Base-by-base conservation (phyloP, 2,888 invertebrate genomes). In the Rhamnusium bicolor region DNA sequence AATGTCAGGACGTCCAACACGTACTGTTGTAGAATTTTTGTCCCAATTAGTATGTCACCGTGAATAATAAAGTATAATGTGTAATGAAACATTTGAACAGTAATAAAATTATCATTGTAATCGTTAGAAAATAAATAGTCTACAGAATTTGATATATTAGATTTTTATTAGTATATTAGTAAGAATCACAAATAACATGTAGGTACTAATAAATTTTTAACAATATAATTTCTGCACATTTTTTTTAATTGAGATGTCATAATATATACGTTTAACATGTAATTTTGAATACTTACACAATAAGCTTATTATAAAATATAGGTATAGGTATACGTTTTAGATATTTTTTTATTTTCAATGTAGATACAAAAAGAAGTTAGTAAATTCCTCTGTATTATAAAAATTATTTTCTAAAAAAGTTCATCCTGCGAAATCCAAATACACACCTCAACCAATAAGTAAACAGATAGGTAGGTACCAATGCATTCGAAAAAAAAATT, bases 1-100 rank as follows among this genome's bases (percentile, higher is more conserved):
- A 16, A 93, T 94, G 93, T 91, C 93, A 27, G 94, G 94, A n/a
- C 89, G 94, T n/a, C 94, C 94, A 3, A 94, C 94, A 0, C 88
- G 94, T 66, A 94, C 94, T 0, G 82, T 95, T n/a, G 92, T 94
- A 4, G 93, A 94, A 84, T 91, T 94, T 79, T 86, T 94, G 66
- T 90, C 91, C 32, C 92, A 93, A 81, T 87, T 92, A 65, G 88
- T 88, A 51, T 89, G 89, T 80, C 86, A 88, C 79, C 86, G 87
- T 67, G 87, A 88, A 80, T 86, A 81, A 80, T 51, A 56, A 32
- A 51, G 16, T 61, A 16, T 53, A 19, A 14, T 60, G 27, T 56
- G 12, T 16, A 18, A 12, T 12, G 10, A 40, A 29, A 47, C 18
- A 46, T 14, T 4, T 21, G 40, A 47, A 21, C n/a, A 19, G 24